Evolutionary conservation across 2,888 invertebrate species (phyloP).

Genomic region (Tanypteryx hageni): DNA sequence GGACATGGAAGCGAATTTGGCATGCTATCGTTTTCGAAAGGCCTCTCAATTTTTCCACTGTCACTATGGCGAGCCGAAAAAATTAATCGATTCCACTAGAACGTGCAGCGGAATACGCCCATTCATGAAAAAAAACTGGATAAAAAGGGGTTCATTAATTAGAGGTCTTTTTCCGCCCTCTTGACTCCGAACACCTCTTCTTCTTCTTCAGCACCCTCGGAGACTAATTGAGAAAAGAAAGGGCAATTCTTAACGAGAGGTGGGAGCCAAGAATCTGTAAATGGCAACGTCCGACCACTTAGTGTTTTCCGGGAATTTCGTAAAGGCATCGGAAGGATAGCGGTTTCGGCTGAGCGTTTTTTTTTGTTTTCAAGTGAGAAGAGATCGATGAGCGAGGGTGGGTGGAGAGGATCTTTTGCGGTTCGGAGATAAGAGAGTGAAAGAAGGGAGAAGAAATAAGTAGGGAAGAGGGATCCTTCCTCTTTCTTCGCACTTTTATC

Average conservation of each 20-base stretch:
- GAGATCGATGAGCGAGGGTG: constrained; percentile 29
- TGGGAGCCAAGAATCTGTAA: not conserved
- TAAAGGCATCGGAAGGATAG: not conserved
- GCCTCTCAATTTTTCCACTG: too few species aligned
- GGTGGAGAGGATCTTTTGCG: not conserved
- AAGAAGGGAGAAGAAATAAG: not conserved
- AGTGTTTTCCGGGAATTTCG: not conserved
- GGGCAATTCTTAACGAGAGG: too few species aligned
- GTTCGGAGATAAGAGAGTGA: not conserved
- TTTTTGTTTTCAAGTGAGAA: constrained; percentile 46
- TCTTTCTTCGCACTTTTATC: constrained; percentile 49
- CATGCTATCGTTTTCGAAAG: too few species aligned
- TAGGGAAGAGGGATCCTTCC: constrained; percentile 5
- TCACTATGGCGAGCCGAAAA: too few species aligned
- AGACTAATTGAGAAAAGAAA: too few species aligned
- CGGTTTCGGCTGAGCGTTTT: not conserved
- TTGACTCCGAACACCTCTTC: too few species aligned
- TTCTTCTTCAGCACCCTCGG: too few species aligned
- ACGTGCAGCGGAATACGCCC: too few species aligned
- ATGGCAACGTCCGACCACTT: not conserved
- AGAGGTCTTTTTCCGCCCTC: not conserved
- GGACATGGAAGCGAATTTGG: too few species aligned
- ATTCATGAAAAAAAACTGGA: not conserved
- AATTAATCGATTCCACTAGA: too few species aligned
- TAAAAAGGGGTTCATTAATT: not conserved